Percentiles rank a stretch among this genome's conserved stretches.
Conservation (phyloP, 2,888 invertebrate genomes). For the Andrena haemorrhoa region DNA sequence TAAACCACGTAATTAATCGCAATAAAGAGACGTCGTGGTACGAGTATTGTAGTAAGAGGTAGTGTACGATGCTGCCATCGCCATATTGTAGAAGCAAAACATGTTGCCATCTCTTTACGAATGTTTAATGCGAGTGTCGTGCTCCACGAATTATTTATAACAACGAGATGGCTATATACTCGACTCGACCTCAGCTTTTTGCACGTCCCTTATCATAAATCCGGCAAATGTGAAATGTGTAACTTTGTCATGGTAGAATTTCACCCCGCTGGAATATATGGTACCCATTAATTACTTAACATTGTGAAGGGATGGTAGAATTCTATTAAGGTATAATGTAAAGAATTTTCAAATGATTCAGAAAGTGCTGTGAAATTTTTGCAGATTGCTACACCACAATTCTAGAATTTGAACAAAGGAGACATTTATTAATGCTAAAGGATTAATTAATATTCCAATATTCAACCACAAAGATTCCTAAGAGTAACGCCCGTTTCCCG, state of each 20-base stretch:
- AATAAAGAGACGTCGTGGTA: neutral
- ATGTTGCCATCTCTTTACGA: neutral
- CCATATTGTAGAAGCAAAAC: neutral
- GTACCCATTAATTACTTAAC: neutral
- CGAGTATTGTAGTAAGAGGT: too few species aligned
- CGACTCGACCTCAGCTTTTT: constrained; percentile 24
- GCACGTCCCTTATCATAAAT: constrained; percentile 9
- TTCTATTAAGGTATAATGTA: neutral
- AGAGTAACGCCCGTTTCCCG: too few species aligned
- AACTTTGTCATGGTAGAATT: constrained; percentile 18
- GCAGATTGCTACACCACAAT: neutral
- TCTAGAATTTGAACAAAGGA: too few species aligned
- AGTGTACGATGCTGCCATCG: neutral
- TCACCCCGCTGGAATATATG: constrained; percentile 2
- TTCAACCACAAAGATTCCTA: too few species aligned
- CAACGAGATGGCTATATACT: constrained; percentile 46
- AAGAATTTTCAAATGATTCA: too few species aligned
- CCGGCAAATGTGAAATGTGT: constrained; percentile 10
- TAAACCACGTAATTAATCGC: neutral
- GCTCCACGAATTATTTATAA: constrained; percentile 52
- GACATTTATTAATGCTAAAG: too few species aligned
- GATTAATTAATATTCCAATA: too few species aligned
- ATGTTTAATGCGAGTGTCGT: neutral
- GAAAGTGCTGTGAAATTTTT: neutral
- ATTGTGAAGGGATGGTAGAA: neutral